Conservation (phyloP, 2,797 vertebrate species). For the Cryptoblepharus egeriae region DNA sequence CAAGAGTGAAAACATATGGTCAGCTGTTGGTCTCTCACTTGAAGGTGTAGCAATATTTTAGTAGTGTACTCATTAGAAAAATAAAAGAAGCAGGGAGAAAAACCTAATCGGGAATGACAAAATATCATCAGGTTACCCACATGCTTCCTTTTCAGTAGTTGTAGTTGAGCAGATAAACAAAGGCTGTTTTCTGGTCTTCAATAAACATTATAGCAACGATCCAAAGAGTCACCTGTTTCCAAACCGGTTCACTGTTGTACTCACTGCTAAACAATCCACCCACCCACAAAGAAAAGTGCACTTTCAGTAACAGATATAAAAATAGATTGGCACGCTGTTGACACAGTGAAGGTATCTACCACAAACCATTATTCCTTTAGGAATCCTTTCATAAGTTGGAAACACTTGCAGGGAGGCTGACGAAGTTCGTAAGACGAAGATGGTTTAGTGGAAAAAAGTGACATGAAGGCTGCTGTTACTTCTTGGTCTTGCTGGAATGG, state of each 20-base stretch:
- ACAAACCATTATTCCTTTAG: slow-evolving; percentile 56
- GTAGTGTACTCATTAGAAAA: slow-evolving; percentile 61
- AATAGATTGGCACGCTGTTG: slow-evolving; percentile 78
- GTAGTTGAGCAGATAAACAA: slow-evolving; percentile 31
- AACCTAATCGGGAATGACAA: slow-evolving; percentile 35
- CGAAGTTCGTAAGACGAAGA: slow-evolving; percentile 33
- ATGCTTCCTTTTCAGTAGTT: slow-evolving; percentile 68
- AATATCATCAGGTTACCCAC: slow-evolving; percentile 40
- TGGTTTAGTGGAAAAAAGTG: slow-evolving; percentile 35
- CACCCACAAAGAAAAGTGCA: slow-evolving; percentile 71
- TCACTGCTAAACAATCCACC: slow-evolving; percentile 51
- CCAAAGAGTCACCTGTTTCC: slow-evolving; percentile 56
- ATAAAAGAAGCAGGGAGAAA: slow-evolving; percentile 48
- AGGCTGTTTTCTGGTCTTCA: slow-evolving; percentile 55
- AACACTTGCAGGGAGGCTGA: slow-evolving; percentile 56
- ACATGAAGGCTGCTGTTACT: slow-evolving; percentile 1
- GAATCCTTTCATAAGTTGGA: slow-evolving; percentile 50
- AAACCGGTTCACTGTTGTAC: slow-evolving; percentile 35
- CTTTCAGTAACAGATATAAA: slow-evolving; percentile 76
- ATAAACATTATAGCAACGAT: slow-evolving; percentile 29
- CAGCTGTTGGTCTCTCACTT: slow-evolving; percentile 59
- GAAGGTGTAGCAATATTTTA: slow-evolving; percentile 1
- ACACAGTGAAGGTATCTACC: slow-evolving; percentile 67
- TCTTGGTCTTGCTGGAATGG: slow-evolving; percentile 20
- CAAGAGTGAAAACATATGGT: slow-evolving; percentile 44